Evolutionary conservation across 2,888 invertebrate genomes (phyloP).

Genomic region (Reticulitermes lucifugus): DNA sequence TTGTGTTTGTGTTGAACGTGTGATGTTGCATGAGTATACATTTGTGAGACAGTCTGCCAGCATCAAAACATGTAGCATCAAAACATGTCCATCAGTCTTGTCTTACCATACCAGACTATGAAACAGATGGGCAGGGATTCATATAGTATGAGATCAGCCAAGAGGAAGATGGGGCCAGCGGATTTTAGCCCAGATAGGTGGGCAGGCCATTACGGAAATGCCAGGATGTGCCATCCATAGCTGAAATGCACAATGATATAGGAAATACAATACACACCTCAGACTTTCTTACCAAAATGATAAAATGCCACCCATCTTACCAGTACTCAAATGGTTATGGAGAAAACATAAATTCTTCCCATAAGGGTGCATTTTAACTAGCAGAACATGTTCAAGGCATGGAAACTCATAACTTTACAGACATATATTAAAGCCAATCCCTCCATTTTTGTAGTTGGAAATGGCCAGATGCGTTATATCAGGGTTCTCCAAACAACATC

Average conservation of each 20-base stretch:
- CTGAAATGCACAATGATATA: constrained; percentile 53
- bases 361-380: background rate
- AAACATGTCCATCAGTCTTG: constrained; percentile 44
- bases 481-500: too few relatives aligned
- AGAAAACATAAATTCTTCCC: background rate
- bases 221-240: constrained; percentile 55
- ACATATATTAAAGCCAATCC: too few relatives aligned
- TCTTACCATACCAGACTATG: constrained; percentile 51
- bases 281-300: background rate
- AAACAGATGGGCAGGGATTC: constrained; percentile 35
- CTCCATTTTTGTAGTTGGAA: too few relatives aligned
- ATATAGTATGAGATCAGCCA: constrained; percentile 22
- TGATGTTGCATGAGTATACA: background rate
- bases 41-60: background rate
- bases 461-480: too few relatives aligned
- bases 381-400: too few relatives aligned
- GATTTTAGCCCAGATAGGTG: constrained; percentile 55
- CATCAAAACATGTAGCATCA: constrained; percentile 7
- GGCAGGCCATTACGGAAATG: constrained; percentile 56
- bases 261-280: constrained; percentile 25
- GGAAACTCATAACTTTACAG: too few relatives aligned
- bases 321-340: background rate
- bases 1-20: constrained; percentile 28
- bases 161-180: constrained; percentile 38
- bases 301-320: background rate